phyloP scores from a whole-genome alignment of 1,140 invertebrate species.

The Leptopilina boulardi region DNA sequence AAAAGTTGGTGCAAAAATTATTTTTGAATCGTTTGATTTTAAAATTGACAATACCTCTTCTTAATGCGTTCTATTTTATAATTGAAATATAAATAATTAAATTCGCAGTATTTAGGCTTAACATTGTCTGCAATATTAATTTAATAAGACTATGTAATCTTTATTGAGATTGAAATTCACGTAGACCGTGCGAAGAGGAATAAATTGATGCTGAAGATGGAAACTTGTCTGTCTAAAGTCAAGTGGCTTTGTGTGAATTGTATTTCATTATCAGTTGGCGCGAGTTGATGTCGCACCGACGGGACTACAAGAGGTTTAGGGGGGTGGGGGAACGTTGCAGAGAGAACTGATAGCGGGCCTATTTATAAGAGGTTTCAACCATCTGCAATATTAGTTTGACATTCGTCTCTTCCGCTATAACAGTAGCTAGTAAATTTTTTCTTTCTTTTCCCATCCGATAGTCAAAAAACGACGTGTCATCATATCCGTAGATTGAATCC shows the following conservation, averaged over 20 bases:
- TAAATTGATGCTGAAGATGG: background rate
- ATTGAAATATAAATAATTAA: no score
- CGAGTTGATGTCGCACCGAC: background rate
- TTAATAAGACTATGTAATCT: no score
- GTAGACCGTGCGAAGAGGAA: background rate
- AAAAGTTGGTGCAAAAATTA: no score
- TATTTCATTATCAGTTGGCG: background rate
- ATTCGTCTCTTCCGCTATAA: constrained; percentile 13
- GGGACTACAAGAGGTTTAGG: constrained; percentile 22
- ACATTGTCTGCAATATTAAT: no score
- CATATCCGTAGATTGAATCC: no score
- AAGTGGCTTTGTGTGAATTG: background rate
- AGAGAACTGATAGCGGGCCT: constrained; percentile 51
- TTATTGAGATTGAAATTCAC: background rate
- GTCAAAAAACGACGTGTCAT: no score
- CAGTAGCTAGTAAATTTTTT: background rate
- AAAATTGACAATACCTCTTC: no score
- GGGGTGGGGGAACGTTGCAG: constrained; percentile 42
- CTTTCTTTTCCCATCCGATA: background rate
- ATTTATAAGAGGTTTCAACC: constrained; percentile 55
- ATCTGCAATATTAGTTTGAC: constrained; percentile 47
- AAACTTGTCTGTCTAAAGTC: background rate
- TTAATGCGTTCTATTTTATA: no score
- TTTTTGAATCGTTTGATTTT: no score
- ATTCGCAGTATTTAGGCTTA: no score